Evolutionary conservation across 92 coral and sea anemone genomes (phyloP), one percentile per base, ranked within the genome.

Genomic region (Siderastrea radians): DNA sequence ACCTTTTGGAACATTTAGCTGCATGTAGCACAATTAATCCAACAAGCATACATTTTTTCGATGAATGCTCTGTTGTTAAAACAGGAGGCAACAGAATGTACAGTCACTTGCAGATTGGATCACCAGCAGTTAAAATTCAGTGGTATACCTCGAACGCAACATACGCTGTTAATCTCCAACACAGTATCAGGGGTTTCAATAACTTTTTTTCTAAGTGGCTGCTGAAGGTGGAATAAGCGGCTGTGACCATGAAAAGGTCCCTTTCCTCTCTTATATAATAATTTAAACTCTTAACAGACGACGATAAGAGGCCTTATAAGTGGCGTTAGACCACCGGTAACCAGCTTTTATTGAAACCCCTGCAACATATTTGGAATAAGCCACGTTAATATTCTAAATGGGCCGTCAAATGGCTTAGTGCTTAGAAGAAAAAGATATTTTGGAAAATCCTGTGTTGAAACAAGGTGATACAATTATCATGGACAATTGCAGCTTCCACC

Each of bases 61-160:
- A 92, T 68, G 87, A 92, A 59, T 77, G 89, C 59, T 88, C 95
- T 15, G 95, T 92, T 45, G 19, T 84, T 7, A 78, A 88, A 84
- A 92, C 95, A 8, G 52, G 84, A 61, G 90, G 92, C 75, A 92
- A 92, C 66, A 46, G 90, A 84, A 43, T 6, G 45, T 88, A 88
- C 49, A 87, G 92, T 7, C 92, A 87, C 65, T 52, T 88, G 7
- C 75, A 88, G 4, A 46, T 86, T 59, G 88, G 94, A 17, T 43
- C 45, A 69, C 85, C 85, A 47, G 91, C 94, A 14, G 63, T 67
- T 72, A 81, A 91, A 77, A 62, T 91, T 3, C 94, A 91, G 69
- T 51, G 89, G 3, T 91, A 83, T 69, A 86, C 94, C 6, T 81
- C 88, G 5, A 84, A 90, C 38, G 90, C 90, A 2, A 83, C 53